A percentile compares a stretch with the other conserved stretches of the same genome.
Evolutionary conservation across 2,113 vertebrate genomes (phyloP).

Genomic region (Pipra filicauda): DNA sequence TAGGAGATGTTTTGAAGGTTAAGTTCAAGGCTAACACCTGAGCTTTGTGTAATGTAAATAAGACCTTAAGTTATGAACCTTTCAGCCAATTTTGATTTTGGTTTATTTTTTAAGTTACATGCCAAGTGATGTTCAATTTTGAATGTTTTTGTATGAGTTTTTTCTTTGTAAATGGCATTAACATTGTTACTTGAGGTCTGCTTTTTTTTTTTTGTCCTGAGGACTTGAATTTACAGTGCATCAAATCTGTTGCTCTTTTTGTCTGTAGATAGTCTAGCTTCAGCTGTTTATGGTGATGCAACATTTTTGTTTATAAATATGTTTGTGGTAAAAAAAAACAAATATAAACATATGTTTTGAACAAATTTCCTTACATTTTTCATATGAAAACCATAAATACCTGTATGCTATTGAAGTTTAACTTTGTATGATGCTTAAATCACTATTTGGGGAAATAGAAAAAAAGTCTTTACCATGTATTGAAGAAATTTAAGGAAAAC

Average conservation of each 20-base stretch:
- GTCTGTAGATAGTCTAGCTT: constrained; percentile 98
- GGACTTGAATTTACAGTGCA: constrained; percentile 92
- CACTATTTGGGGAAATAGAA: constrained; percentile 86
- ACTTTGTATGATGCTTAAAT: constrained; percentile 95
- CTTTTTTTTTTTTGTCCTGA: constrained; percentile 81
- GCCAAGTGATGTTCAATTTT: constrained; percentile 84
- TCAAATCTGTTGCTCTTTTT: constrained; percentile 91
- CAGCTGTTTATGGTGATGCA: constrained; percentile 89
- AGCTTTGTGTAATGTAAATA: constrained; percentile 98
- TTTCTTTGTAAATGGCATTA: constrained; percentile 85
- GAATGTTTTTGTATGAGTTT: constrained; percentile 80
- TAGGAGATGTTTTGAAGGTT: constrained; percentile 80
- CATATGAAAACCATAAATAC: constrained; percentile 87
- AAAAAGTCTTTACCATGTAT: constrained; percentile 82
- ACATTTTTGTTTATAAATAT: constrained; percentile 88
- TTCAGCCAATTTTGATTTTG: constrained; percentile 69
- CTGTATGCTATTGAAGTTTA: constrained; percentile 94
- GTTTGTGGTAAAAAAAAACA: constrained; percentile 90
- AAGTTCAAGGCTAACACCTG: constrained; percentile 85
- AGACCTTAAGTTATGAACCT: constrained; percentile 82
- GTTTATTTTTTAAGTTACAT: constrained; percentile 82
- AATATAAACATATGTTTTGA: constrained; percentile 93
- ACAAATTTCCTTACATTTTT: constrained; percentile 90
- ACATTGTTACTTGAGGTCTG: constrained; percentile 83
- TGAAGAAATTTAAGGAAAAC: constrained; percentile 79